These are phyloP conservation scores for Perccottus glenii DNA, from an alignment of 2,113 vertebrate genomes.

Conservation along the genomic window DNA sequence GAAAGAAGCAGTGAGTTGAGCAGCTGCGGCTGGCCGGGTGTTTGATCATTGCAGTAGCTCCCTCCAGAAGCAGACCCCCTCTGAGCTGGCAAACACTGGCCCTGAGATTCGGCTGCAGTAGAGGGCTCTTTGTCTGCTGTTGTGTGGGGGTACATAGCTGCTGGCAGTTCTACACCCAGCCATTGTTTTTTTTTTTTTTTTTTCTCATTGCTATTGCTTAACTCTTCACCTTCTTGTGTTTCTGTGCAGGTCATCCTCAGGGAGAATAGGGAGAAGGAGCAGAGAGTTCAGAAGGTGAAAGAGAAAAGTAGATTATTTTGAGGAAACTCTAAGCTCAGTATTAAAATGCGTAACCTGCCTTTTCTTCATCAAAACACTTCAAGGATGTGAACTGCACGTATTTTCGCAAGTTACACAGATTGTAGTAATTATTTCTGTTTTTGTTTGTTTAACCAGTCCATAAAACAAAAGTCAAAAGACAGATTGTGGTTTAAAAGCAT, in stretches of 20 bases:
- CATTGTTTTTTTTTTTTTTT: constrained; percentile 11
- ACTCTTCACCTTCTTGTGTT: constrained; percentile 19
- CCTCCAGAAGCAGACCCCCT: constrained; percentile 13
- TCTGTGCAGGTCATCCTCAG: constrained; percentile 30
- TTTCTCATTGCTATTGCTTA: constrained; percentile 13
- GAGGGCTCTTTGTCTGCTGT: constrained; percentile 40
- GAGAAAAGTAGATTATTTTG: neutral
- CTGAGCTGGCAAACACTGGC: constrained; percentile 35
- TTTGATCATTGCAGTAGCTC: constrained; percentile 39
- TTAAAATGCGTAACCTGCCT: neutral
- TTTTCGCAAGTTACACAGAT: neutral
- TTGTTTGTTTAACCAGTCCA: constrained; percentile 1
- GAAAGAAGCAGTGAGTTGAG: constrained; percentile 41
- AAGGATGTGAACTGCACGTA: too few species aligned
- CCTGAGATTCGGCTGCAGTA: constrained; percentile 10
- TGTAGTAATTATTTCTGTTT: constrained; percentile 1
- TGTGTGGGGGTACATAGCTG: constrained; percentile 15
- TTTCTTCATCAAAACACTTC: neutral
- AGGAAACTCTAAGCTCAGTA: neutral
- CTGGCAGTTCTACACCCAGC: constrained; percentile 28
- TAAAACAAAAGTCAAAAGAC: neutral
- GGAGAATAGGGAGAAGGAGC: constrained; percentile 11
- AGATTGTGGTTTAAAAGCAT: neutral
- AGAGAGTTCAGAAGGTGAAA: neutral
- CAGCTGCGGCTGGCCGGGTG: constrained; percentile 41